Base-by-base conservation (phyloP, 2,113 vertebrate genomes). In the Callipepla squamata region DNA sequence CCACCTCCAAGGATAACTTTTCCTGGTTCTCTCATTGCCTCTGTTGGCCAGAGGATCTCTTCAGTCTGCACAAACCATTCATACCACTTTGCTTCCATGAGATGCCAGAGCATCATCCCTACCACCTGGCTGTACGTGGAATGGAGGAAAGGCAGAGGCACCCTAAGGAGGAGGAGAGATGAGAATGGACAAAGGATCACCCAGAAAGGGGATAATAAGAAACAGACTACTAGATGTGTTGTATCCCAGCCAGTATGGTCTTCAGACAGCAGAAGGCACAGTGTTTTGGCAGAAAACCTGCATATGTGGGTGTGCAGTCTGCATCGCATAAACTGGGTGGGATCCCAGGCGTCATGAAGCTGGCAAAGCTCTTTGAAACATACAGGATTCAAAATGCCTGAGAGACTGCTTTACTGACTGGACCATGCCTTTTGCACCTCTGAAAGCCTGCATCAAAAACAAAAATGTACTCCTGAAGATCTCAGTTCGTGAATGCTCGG, bases 261-360 rank as follows among this genome's bases (percentile, higher is more conserved):
- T 19, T 59, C 48, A 51, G 51, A 13, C 1, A 6, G 11, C 38
- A 51, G 0, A 55, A 28, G 14, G 77, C 5, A 15, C 6, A 70
- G 18, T 66, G 3, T 59, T 73, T 36, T 58, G 7, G 20, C 15
- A 69, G n/a, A 11, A 62, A 80, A 40, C 11, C 30, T 1, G 0
- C 0, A 0, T 19, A 5, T 1, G 4, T 19, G 51, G 8, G 40
- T 40, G 25, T 0, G 0, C 47, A 78, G 72, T 7, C 50, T n/a
- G 32, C 26, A 63, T 16, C n/a, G 28, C 59, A 18, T 6, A 4
- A 69, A 66, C 2, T 4, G 6, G 17, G 9, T 55, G 34, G 38
- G 10, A 61, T 19, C 19, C 21, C 16, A 19, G 7, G 23, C 2
- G 5, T 42, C 66, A 67, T 26, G 57, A 55, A 70, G 30, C 20